These are phyloP conservation scores for Drosophila cognata DNA, from an alignment of 2,888 invertebrate genomes.

Conservation along the genomic window DNA sequence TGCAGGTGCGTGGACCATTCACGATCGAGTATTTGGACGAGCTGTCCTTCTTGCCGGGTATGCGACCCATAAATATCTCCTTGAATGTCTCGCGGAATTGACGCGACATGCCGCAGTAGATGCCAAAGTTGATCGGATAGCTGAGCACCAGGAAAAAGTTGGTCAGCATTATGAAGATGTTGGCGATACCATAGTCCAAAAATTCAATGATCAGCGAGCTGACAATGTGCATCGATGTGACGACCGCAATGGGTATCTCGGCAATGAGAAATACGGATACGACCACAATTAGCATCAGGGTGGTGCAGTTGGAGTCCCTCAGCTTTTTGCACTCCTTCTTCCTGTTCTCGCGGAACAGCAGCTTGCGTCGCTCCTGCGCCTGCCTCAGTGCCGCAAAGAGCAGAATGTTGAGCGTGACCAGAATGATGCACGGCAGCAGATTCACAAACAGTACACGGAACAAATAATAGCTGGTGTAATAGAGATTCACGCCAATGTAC, in stretches of 20 bases:
- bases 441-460: constrained; percentile 97
- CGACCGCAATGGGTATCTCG: constrained; percentile 93
- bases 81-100: constrained; percentile 97
- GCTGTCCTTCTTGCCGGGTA: constrained; percentile 87
- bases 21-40: constrained; percentile 93
- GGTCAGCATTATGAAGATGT: constrained; percentile 91
- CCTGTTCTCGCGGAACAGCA: constrained; percentile 91
- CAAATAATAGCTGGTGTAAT: constrained; percentile 92
- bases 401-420: constrained; percentile 94
- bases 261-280: constrained; percentile 93
- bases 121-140: constrained; percentile 97
- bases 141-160: constrained; percentile 96
- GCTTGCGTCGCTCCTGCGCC: constrained; percentile 92
- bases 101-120: constrained; percentile 97
- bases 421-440: constrained; percentile 93
- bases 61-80: constrained; percentile 88
- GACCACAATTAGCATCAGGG: constrained; percentile 94
- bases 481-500: constrained; percentile 89
- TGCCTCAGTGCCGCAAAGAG: constrained; percentile 94
- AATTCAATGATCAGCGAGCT: constrained; percentile 90
- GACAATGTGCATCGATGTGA: constrained; percentile 93
- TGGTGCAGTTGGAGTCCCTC: constrained; percentile 92
- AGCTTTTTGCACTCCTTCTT: constrained; percentile 92
- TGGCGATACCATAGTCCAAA: constrained; percentile 91
- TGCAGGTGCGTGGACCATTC: constrained; percentile 92